Percentiles rank a stretch among this genome's conserved stretches.
Evolutionary conservation across 1,140 invertebrate genomes (phyloP).

Genomic region (Diuraphis noxia): DNA sequence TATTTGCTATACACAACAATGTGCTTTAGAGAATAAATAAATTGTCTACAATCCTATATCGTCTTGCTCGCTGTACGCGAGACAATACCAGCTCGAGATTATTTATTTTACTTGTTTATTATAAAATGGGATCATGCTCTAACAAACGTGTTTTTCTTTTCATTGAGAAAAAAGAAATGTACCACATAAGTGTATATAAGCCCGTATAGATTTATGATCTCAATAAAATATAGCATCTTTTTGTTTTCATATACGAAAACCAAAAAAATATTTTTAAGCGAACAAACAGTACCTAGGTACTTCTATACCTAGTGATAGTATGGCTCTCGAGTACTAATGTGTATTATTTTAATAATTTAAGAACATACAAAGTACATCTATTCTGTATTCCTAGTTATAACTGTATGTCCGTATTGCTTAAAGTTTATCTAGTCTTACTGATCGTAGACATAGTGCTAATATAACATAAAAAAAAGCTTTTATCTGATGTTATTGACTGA

Average conservation of each 20-base stretch:
- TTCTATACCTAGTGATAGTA: background rate
- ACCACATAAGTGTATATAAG: background rate
- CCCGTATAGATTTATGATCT: slow-evolving; percentile 3
- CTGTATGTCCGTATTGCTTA: no score
- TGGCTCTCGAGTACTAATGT: background rate
- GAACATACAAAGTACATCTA: no score
- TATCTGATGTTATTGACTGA: no score
- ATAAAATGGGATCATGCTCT: background rate
- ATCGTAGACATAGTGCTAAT: no score
- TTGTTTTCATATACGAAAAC: background rate
- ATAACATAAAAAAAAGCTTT: no score
- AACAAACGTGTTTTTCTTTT: slow-evolving; percentile 19
- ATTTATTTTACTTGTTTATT: slow-evolving; percentile 22
- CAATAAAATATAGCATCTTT: slow-evolving; percentile 8
- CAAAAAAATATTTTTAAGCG: background rate
- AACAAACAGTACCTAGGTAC: background rate
- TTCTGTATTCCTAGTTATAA: background rate
- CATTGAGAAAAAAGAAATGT: background rate
- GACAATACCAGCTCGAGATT: background rate
- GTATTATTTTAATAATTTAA: no score
- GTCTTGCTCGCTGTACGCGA: background rate
- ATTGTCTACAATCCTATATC: background rate
- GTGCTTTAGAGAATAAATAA: slow-evolving; percentile 13
- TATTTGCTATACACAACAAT: slow-evolving; percentile 21
- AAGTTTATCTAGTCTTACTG: no score